Evolutionary conservation across 2,113 vertebrate species (phyloP), one percentile per base, ranked within the genome.

Genomic region (Lepus timidus): DNA sequence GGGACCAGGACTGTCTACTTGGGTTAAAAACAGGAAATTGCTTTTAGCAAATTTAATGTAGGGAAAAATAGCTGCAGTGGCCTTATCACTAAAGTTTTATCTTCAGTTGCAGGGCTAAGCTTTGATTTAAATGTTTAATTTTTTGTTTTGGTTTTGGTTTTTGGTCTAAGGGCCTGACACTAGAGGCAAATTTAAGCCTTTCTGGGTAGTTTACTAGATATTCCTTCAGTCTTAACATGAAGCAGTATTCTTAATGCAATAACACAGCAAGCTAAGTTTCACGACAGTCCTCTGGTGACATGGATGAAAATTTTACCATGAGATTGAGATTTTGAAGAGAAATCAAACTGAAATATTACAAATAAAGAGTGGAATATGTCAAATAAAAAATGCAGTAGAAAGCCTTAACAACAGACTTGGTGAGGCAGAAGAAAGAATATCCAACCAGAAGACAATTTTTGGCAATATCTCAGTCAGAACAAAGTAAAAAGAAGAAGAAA

Each of bases 11-110:
- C 67, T 96, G 94, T 95, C 94, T 68, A 64, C 79, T 97, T 95
- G 95, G 96, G 96, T 98, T 98, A 97, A 97, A 97, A 97, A 27
- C 88, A 97, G 88, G 97, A 98, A 97, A 98, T 90, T 95, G 96
- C 97, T 98, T 95, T 97, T 96, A 98, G 96, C 73, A 98, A 97
- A 96, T 92, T 96, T 85, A 93, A 31, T 85, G 17, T 65, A 90
- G 71, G 75, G 19, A 95, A 96, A 94, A 97, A 97, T 93, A 84
- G 85, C 88, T 88, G 19, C 65, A 76, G 76, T 39, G 58, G 68
- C 81, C 94, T 93, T 95, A 61, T 82, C 70, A 17, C 12, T 80
- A 62, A 96, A 89, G n/a, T 74, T 9, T 58, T 39, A 36, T 85
- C 0, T 14, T 68, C 82, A 91, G 4, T 93, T 83, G 79, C 29